Conservation (phyloP, 2,113 vertebrate species). For the Melanerpes aurifrons region DNA sequence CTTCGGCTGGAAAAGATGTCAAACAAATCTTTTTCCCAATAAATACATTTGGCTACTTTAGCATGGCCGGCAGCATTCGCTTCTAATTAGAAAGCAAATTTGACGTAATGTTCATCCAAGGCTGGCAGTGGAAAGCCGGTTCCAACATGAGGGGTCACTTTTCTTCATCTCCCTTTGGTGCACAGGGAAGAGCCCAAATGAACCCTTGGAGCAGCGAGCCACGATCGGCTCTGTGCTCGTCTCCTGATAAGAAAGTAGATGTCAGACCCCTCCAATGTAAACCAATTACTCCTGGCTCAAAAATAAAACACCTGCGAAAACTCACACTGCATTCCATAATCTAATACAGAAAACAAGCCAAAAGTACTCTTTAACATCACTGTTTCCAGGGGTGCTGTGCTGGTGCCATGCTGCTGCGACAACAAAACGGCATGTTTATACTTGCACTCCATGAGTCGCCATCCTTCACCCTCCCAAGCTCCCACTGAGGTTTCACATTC, state of each 20-base stretch:
- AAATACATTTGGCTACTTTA: neutral
- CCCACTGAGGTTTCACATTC: neutral
- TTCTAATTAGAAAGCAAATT: neutral
- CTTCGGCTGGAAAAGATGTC: neutral
- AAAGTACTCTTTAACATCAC: fast-evolving
- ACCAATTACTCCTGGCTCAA: neutral
- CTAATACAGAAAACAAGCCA: fast-evolving
- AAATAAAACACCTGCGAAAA: neutral
- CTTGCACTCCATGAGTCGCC: fast-evolving
- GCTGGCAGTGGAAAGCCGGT: neutral
- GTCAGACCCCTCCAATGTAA: too few relatives aligned
- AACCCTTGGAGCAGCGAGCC: neutral
- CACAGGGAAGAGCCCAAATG: neutral
- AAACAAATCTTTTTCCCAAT: neutral
- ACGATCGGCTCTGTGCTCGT: fast-evolving
- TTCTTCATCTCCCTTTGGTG: fast-evolving
- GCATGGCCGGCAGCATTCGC: fast-evolving
- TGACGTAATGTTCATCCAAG: neutral
- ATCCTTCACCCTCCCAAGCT: neutral
- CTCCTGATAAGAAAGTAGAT: fast-evolving
- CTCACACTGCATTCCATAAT: fast-evolving
- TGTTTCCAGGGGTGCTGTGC: fast-evolving
- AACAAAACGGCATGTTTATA: fast-evolving
- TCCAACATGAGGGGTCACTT: fast-evolving
- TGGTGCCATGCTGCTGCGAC: fast-evolving